Conservation (phyloP, 2,797 vertebrate genomes). For the Nyctalus aviator region DNA sequence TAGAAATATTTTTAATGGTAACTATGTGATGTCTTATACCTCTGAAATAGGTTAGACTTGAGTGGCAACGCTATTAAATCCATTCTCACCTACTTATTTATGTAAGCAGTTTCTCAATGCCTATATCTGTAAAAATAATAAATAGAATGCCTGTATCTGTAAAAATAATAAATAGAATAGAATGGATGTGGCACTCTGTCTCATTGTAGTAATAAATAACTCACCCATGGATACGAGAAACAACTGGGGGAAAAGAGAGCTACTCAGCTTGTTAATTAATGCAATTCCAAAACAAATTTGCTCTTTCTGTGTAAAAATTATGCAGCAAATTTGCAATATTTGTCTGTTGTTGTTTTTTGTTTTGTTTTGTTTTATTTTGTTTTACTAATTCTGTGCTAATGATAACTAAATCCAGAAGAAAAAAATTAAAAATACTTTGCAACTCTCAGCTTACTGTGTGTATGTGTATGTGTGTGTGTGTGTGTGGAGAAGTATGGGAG, state of each 20-base stretch:
- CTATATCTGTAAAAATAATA: conserved; percentile 36
- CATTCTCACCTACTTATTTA: background rate
- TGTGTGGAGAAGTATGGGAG: background rate
- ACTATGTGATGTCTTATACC: background rate
- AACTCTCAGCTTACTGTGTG: background rate
- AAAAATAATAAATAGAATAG: conserved; percentile 42
- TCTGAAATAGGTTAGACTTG: background rate
- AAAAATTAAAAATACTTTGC: background rate
- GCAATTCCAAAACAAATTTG: background rate
- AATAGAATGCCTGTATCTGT: background rate
- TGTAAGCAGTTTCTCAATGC: background rate
- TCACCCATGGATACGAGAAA: background rate
- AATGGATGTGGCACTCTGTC: background rate
- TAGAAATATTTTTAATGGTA: conserved; percentile 22
- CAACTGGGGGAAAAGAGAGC: background rate
- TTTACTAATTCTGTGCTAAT: conserved; percentile 28
- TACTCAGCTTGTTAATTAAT: conserved; percentile 13
- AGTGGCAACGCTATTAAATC: background rate
- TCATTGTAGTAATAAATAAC: conserved; percentile 16
- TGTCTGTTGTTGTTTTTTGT: background rate
- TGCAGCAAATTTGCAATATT: background rate
- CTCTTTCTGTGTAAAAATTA: conserved; percentile 7
- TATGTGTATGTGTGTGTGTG: background rate
- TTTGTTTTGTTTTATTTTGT: background rate
- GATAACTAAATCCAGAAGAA: conserved; percentile 36